Evolutionary conservation across 2,888 invertebrate genomes (phyloP).

Genomic region (Alloscopus bannaensis): DNA sequence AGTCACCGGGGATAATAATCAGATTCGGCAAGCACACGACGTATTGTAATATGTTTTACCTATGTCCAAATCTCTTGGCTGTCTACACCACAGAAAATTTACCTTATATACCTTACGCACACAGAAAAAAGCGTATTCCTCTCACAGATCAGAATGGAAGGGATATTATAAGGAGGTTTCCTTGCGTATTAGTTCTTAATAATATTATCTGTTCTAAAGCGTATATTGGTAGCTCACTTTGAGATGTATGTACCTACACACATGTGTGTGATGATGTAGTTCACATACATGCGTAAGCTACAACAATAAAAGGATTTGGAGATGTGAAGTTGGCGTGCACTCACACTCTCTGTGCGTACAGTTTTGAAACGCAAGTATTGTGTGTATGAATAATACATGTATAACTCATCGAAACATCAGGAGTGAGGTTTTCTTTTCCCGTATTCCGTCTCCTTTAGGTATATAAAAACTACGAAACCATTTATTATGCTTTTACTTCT

Average conservation of each 20-base stretch:
- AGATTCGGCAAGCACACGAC: neutral
- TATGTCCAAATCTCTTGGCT: conserved; percentile 11
- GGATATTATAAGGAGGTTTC: conserved; percentile 2
- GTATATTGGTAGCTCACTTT: neutral
- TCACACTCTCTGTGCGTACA: conserved; percentile 24
- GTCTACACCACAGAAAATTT: conserved; percentile 9
- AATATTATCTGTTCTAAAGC: conserved; percentile 38
- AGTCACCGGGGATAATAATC: conserved; percentile 58
- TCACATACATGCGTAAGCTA: conserved; percentile 38
- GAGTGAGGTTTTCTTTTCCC: too few species aligned
- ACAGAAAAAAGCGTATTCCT: neutral
- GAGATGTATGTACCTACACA: conserved; percentile 8
- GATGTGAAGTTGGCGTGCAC: too few species aligned
- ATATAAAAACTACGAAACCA: neutral
- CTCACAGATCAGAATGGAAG: neutral
- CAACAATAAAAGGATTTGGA: conserved; percentile 19
- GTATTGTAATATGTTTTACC: conserved; percentile 4
- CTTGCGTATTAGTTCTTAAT: conserved; percentile 1
- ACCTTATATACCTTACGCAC: neutral
- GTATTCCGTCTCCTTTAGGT: neutral
- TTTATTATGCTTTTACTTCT: neutral
- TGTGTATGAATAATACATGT: conserved; percentile 25
- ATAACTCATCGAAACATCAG: too few species aligned
- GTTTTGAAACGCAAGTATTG: neutral
- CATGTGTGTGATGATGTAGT: neutral